Evolutionary conservation across 2,797 vertebrate species (phyloP).

Genomic region (Phaenicophaeus curvirostris): DNA sequence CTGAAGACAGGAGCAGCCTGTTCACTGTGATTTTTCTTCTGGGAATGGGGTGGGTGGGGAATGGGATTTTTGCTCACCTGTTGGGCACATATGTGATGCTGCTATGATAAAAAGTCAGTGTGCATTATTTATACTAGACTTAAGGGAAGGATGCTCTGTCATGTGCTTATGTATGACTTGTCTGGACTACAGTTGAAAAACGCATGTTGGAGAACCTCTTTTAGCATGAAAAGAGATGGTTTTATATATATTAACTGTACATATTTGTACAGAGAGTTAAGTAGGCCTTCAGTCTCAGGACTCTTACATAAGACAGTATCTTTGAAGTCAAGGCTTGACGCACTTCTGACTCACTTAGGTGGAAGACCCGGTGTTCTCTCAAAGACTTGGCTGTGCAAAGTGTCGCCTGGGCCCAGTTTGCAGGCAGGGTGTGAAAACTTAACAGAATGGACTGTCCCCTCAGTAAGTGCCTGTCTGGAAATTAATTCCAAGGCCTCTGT

Average conservation of each 20-base stretch:
- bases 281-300: not conserved
- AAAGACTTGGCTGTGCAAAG: not conserved
- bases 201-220: not conserved
- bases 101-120: not conserved
- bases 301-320: not conserved
- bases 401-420: not conserved
- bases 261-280: not conserved
- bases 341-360: not conserved
- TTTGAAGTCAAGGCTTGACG: not conserved
- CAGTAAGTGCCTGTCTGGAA: not conserved
- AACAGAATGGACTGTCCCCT: not conserved
- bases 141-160: not conserved
- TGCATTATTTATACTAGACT: not conserved
- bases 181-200: not conserved
- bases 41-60: accelerated
- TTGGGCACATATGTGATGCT: not conserved
- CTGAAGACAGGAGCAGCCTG: not conserved
- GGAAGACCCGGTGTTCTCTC: not conserved
- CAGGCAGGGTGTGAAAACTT: not conserved
- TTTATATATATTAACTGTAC: not conserved
- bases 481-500: not conserved
- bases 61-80: not conserved
- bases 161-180: not conserved
- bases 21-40: not conserved
- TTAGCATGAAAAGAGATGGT: not conserved